Conservation (phyloP, 2,113 vertebrate genomes). For the Chiloscyllium plagiosum region DNA sequence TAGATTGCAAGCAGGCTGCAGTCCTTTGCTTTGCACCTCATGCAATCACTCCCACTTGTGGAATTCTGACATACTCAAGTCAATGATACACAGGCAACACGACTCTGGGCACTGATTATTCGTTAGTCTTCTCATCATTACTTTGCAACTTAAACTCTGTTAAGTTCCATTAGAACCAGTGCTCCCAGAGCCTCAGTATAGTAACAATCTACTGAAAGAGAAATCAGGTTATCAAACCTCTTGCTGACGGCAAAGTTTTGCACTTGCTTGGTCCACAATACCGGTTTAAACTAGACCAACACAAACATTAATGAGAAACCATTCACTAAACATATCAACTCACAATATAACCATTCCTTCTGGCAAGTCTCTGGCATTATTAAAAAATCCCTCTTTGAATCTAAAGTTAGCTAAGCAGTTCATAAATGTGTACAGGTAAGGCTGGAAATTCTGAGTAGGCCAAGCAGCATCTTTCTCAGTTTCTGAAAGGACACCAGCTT, state of each 20-base stretch:
- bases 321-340: neutral
- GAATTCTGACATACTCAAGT: neutral
- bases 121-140: slow-evolving; percentile 1
- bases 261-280: neutral
- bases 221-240: neutral
- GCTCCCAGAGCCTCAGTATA: neutral
- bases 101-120: neutral
- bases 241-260: neutral
- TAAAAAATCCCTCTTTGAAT: neutral
- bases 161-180: neutral
- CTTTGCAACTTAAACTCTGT: neutral
- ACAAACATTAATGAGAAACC: neutral
- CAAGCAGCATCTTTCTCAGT: neutral
- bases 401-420: neutral
- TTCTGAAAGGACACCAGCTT: neutral
- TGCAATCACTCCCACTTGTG: neutral
- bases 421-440: neutral
- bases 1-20: neutral
- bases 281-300: neutral
- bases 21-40: neutral
- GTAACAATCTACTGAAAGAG: neutral
- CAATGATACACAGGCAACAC: neutral
- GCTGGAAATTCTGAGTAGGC: neutral
- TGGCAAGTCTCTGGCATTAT: neutral
- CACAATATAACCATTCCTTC: neutral